Evolutionary conservation across 1,140 invertebrate species (phyloP).

Genomic region (Caerostris darwini): DNA sequence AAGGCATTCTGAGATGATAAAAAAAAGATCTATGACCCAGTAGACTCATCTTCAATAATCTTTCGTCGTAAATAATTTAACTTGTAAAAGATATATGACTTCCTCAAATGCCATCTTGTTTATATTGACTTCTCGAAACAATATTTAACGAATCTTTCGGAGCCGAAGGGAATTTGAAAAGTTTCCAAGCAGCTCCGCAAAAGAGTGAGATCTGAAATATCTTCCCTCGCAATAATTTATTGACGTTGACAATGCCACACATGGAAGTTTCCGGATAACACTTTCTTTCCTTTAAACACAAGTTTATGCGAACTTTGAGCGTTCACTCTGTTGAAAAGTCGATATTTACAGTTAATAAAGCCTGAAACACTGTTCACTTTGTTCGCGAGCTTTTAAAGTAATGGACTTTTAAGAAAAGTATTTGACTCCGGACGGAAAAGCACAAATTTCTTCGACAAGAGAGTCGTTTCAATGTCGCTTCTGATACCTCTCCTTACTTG

Average conservation of each 20-base stretch:
- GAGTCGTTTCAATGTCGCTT: background rate
- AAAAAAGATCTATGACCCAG: too few relatives aligned
- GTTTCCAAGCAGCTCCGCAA: background rate
- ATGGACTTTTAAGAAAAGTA: constrained; percentile 35
- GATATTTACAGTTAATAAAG: constrained; percentile 33
- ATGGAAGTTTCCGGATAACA: constrained; percentile 18
- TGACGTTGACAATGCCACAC: constrained; percentile 21
- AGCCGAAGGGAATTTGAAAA: constrained; percentile 4
- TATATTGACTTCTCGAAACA: background rate
- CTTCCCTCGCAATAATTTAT: constrained; percentile 24
- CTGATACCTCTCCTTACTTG: background rate
- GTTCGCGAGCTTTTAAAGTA: constrained; percentile 9
- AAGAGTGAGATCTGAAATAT: background rate
- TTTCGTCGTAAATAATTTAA: too few relatives aligned
- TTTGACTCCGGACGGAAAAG: background rate
- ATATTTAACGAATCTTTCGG: constrained; percentile 5
- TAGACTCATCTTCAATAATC: too few relatives aligned
- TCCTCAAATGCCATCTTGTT: too few relatives aligned
- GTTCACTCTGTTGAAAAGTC: background rate
- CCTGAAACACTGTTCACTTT: background rate
- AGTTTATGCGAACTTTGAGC: constrained; percentile 15
- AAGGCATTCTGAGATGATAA: too few relatives aligned
- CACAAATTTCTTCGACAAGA: background rate
- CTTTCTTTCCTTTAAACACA: constrained; percentile 32
- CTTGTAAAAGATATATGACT: too few relatives aligned